phyloP scores from a whole-genome alignment of 35 echinoderm and acorn worm species.

The Hemicentrotus pulcherrimus region DNA sequence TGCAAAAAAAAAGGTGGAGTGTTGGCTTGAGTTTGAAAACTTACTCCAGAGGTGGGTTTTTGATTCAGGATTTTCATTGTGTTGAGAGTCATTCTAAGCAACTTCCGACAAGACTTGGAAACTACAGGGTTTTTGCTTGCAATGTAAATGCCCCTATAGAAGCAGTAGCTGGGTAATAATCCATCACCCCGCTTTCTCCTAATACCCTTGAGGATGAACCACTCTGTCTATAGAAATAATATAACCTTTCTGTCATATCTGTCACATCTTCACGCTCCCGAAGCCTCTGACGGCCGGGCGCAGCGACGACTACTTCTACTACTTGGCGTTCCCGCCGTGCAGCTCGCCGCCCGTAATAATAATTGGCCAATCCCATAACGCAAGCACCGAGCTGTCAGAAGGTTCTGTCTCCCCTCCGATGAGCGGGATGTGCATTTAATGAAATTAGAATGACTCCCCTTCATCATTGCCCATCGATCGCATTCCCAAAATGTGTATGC shows the following conservation, averaged over 20 bases:
- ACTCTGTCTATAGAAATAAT: slow-evolving; percentile 22
- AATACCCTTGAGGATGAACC: slow-evolving; percentile 11
- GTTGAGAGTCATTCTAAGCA: no score
- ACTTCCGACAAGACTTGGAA: no score
- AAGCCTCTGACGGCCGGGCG: not conserved
- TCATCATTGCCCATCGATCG: slow-evolving; percentile 33
- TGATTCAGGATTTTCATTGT: no score
- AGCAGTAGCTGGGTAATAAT: not conserved
- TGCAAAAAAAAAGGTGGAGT: no score
- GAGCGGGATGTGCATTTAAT: slow-evolving; percentile 41
- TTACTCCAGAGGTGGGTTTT: no score
- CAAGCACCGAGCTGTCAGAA: slow-evolving; percentile 18
- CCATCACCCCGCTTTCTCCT: not conserved
- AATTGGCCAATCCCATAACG: slow-evolving; percentile 23
- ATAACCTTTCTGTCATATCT: slow-evolving; percentile 30
- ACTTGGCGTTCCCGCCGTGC: not conserved
- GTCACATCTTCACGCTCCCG: not conserved
- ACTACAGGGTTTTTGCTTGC: no score
- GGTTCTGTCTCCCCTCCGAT: not conserved
- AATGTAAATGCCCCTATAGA: not conserved
- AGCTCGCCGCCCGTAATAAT: not conserved
- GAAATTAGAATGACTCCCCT: slow-evolving; percentile 48
- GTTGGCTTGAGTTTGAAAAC: no score
- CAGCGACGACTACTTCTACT: not conserved
- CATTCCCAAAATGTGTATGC: slow-evolving; percentile 14